These are phyloP conservation scores for Eulacestoma nigropectus DNA, from an alignment of 2,113 vertebrate genomes.

Conservation along the genomic window DNA sequence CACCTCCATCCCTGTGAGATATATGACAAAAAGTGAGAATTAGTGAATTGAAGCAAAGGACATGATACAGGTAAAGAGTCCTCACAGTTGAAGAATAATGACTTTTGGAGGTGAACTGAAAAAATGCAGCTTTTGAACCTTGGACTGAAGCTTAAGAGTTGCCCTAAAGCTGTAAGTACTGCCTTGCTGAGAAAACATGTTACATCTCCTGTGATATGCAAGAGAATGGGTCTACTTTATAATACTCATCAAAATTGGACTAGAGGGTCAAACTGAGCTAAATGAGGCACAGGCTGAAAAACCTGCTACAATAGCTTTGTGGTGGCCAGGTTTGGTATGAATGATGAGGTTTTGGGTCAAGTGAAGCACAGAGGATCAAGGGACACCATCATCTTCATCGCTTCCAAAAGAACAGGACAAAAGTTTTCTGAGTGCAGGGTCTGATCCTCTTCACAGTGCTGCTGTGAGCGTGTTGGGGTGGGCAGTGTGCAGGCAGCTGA, in stretches of 20 bases:
- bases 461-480: not conserved
- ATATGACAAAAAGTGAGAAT: not conserved
- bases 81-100: not conserved
- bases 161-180: not conserved
- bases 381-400: not conserved
- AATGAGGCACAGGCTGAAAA: not conserved
- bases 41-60: not conserved
- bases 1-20: not conserved
- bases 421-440: not conserved
- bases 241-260: not conserved
- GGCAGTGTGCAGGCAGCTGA: not conserved
- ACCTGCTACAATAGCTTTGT: not conserved
- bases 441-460: not conserved
- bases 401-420: not conserved
- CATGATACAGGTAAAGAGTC: not conserved
- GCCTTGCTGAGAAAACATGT: not conserved
- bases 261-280: not conserved
- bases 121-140: not conserved
- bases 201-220: not conserved
- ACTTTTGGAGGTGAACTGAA: not conserved
- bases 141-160: not conserved
- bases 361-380: not conserved
- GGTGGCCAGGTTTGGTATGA: not conserved
- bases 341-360: not conserved
- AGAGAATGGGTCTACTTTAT: not conserved